phyloP scores from a whole-genome alignment of 2,113 vertebrate genomes.

The Leucoraja erinaceus region DNA sequence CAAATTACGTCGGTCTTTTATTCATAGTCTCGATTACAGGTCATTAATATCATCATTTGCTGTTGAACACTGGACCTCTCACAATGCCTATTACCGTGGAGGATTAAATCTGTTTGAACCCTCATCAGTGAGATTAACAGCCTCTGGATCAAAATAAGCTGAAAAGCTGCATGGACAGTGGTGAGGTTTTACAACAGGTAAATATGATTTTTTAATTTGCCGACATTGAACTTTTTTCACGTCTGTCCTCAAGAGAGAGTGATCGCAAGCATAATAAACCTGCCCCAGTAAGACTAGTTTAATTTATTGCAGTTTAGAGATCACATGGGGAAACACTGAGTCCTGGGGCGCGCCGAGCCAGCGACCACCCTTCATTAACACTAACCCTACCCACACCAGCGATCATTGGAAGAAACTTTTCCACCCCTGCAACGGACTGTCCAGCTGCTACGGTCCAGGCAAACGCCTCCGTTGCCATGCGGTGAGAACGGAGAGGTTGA shows the following conservation, averaged over 20 bases:
- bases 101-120: slow-evolving; percentile 21
- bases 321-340: too few species aligned
- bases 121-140: slow-evolving; percentile 15
- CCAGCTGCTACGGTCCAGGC: too few species aligned
- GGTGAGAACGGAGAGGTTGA: too few species aligned
- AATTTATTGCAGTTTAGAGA: too few species aligned
- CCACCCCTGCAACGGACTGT: too few species aligned
- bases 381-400: too few species aligned
- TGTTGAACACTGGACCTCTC: not conserved
- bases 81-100: slow-evolving; percentile 8
- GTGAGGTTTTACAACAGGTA: not conserved
- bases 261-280: not conserved
- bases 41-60: slow-evolving; percentile 26
- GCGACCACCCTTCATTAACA: too few species aligned
- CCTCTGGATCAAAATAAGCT: slow-evolving; percentile 26
- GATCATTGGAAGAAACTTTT: too few species aligned
- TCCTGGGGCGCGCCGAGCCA: too few species aligned
- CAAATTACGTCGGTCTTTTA: not conserved
- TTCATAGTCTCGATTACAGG: not conserved
- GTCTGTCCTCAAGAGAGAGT: not conserved
- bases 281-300: too few species aligned
- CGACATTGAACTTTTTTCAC: not conserved
- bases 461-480: too few species aligned
- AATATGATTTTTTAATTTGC: slow-evolving; percentile 22
- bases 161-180: not conserved